Evolutionary conservation across 2,888 invertebrate species (phyloP).

Genomic region (Plutella xylostella): DNA sequence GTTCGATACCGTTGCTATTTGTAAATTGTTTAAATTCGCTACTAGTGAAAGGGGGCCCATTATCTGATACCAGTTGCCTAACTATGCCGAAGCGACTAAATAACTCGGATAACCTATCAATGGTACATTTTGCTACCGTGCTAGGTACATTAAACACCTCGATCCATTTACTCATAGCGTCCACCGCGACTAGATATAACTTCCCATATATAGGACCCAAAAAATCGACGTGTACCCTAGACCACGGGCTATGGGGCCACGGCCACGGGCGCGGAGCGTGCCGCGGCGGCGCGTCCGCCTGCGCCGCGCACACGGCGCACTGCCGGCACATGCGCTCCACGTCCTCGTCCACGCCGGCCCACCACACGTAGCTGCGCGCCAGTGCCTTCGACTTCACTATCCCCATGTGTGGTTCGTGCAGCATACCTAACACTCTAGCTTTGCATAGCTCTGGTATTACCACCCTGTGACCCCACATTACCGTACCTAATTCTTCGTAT

Average conservation of each 20-base stretch:
- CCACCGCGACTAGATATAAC: not conserved
- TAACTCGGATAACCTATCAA: not conserved
- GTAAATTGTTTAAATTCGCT: not conserved
- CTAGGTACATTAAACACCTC: not conserved
- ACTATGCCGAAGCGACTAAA: not conserved
- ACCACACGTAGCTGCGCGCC: not conserved
- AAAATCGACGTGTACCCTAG: constrained; percentile 1
- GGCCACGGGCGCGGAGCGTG: not conserved
- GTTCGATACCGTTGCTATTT: not conserved
- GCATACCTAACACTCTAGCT: not conserved
- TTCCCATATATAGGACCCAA: not conserved
- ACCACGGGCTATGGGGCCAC: not conserved
- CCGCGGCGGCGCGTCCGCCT: not conserved
- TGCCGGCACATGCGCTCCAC: not conserved
- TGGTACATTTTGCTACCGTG: not conserved
- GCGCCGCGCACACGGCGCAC: not conserved
- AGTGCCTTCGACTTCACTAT: not conserved
- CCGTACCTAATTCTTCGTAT: not conserved
- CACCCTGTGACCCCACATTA: not conserved
- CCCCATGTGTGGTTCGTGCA: constrained; percentile 1
- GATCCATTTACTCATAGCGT: constrained; percentile 1
- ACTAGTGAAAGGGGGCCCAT: constrained; percentile 3
- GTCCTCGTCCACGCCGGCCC: not conserved
- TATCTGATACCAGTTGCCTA: constrained; percentile 1
- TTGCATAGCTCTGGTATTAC: not conserved